Evolutionary conservation across 2,797 vertebrate genomes (phyloP).

Genomic region (Huso huso): DNA sequence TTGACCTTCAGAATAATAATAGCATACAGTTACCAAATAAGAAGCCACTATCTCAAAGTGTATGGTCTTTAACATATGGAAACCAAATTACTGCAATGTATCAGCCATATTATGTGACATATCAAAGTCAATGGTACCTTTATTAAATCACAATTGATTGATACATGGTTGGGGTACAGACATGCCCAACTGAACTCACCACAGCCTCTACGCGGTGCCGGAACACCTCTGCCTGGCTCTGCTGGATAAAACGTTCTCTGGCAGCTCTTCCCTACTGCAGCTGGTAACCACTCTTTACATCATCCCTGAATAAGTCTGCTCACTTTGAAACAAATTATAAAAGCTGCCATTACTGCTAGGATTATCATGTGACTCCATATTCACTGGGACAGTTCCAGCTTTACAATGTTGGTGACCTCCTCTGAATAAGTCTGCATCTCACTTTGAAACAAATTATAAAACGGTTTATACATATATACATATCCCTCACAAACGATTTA

Average conservation of each 20-base stretch:
- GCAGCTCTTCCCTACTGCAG: slow-evolving; percentile 65
- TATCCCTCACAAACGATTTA: not conserved
- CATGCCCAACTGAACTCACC: slow-evolving; percentile 50
- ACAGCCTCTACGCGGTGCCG: slow-evolving; percentile 71
- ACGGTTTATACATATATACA: not conserved
- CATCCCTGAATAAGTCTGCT: too few species aligned
- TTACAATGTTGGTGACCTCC: slow-evolving; percentile 61
- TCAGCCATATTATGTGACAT: too few species aligned
- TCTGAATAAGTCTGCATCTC: slow-evolving; percentile 50
- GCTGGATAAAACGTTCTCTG: slow-evolving; percentile 65
- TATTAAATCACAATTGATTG: too few species aligned
- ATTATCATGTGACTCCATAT: too few species aligned
- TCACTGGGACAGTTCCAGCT: too few species aligned
- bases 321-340: too few species aligned
- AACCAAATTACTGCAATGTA: too few species aligned
- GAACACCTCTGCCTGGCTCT: slow-evolving; percentile 75
- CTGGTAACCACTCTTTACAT: slow-evolving; percentile 81
- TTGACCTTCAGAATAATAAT: too few species aligned
- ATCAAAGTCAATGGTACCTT: too few species aligned
- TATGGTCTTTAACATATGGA: too few species aligned
- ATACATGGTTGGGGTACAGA: not conserved
- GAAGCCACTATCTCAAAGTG: too few species aligned
- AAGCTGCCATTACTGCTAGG: slow-evolving; percentile 43
- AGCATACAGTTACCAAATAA: too few species aligned
- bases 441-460: slow-evolving; percentile 36